Percentiles rank a stretch among this genome's conserved stretches.
Evolutionary conservation across 2,888 invertebrate species (phyloP).

Genomic region (Rotaria sp.): DNA sequence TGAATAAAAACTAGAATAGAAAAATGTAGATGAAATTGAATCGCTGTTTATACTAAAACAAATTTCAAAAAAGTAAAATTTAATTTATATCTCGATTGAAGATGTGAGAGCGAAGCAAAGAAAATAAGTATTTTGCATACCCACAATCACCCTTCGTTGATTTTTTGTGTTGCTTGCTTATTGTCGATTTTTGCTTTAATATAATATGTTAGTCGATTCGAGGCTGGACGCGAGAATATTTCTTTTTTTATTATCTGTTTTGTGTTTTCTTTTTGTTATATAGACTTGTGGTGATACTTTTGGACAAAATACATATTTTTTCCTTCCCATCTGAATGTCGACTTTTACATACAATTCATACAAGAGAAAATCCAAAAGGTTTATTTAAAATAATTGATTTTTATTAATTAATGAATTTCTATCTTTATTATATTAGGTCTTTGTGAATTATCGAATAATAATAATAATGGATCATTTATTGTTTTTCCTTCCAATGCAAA

Average conservation of each 20-base stretch:
- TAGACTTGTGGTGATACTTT: constrained; percentile 34
- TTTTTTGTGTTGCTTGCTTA: no score
- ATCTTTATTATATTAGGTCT: not conserved
- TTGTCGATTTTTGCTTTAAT: no score
- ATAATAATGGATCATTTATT: not conserved
- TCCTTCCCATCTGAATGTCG: constrained; percentile 39
- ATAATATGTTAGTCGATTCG: no score
- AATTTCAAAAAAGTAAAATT: no score
- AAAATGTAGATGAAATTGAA: no score
- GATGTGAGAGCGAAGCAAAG: no score
- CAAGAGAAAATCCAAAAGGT: constrained; percentile 37
- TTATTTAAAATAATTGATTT: not conserved
- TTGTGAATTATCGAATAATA: constrained; percentile 6
- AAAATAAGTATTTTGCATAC: no score
- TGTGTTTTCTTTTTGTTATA: not conserved
- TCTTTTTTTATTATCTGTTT: not conserved
- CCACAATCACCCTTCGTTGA: no score
- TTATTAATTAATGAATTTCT: not conserved
- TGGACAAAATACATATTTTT: constrained; percentile 37
- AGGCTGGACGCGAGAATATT: no score
- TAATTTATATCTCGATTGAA: no score
- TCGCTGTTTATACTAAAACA: no score
- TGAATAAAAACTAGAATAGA: no score
- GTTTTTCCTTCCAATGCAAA: not conserved
- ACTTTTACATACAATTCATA: constrained; percentile 36